A percentile compares a stretch with the other conserved stretches of the same genome.
phyloP scores from a whole-genome alignment of 1,140 invertebrate genomes.

The Colletes latitarsis region DNA sequence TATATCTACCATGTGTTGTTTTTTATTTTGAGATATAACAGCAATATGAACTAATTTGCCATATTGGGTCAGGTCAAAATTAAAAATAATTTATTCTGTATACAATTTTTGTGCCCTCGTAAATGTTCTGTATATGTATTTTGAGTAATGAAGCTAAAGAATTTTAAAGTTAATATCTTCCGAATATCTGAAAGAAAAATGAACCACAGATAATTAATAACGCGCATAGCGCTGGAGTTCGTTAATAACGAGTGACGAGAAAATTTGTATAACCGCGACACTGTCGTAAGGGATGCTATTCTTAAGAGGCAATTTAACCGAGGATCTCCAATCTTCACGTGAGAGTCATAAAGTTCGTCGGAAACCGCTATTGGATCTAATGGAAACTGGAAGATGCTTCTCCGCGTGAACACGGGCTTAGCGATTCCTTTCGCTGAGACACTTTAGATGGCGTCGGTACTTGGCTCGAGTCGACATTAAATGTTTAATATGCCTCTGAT shows the following conservation, averaged over 20 bases:
- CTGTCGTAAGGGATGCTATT: neutral
- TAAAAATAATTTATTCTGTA: too few relatives aligned
- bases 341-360: constrained; percentile 14
- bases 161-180: too few relatives aligned
- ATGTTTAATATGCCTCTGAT: neutral
- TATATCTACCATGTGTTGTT: too few relatives aligned
- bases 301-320: constrained; percentile 20
- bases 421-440: neutral
- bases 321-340: neutral
- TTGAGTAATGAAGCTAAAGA: too few relatives aligned
- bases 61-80: too few relatives aligned
- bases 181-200: too few relatives aligned
- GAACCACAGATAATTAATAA: neutral
- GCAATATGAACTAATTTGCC: too few relatives aligned
- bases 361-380: constrained; percentile 30
- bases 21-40: too few relatives aligned
- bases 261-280: constrained; percentile 16
- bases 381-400: constrained; percentile 10
- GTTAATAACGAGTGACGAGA: neutral
- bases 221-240: too few relatives aligned
- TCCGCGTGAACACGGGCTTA: neutral
- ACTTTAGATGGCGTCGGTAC: neutral
- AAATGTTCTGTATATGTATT: too few relatives aligned
- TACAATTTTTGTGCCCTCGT: too few relatives aligned
- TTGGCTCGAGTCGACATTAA: neutral